These are phyloP conservation scores for Sebastes nivosus DNA, from an alignment of 2,797 vertebrate genomes.

Conservation along the genomic window DNA sequence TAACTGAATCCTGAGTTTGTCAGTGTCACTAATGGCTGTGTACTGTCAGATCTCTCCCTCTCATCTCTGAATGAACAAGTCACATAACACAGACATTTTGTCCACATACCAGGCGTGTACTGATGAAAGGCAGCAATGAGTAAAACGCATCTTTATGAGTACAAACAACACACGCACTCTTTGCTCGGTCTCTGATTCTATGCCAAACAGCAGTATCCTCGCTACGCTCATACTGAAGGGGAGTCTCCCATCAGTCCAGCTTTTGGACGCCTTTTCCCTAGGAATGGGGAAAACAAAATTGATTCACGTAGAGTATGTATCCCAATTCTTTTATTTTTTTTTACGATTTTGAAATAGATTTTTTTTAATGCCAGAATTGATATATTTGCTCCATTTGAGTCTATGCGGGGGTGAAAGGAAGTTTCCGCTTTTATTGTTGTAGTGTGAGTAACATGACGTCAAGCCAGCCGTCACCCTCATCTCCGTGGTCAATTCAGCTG, in stretches of 20 bases:
- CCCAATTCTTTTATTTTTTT: neutral
- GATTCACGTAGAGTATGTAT: no score
- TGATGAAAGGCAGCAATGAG: conserved; percentile 33
- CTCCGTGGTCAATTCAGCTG: no score
- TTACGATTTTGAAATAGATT: no score
- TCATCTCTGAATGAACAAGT: conserved; percentile 22
- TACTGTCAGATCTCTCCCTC: neutral
- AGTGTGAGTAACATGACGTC: no score
- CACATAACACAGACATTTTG: conserved; percentile 21
- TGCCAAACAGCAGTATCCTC: conserved; percentile 25
- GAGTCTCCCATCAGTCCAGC: neutral
- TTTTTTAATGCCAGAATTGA: no score
- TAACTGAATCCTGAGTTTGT: conserved; percentile 9
- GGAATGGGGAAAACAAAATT: no score
- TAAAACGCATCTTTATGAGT: conserved; percentile 23
- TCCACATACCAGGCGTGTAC: conserved; percentile 8
- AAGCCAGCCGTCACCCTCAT: no score
- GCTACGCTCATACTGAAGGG: neutral
- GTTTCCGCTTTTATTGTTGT: no score
- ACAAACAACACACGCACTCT: neutral
- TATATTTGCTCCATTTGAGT: no score
- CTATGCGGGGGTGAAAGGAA: no score
- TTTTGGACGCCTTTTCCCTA: neutral
- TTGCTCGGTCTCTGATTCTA: conserved; percentile 5
- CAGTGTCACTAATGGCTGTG: conserved; percentile 8